A percentile compares a stretch with the other conserved stretches of the same genome.
Conservation (phyloP, 2,888 invertebrate genomes). For the Deilephila elpenor region DNA sequence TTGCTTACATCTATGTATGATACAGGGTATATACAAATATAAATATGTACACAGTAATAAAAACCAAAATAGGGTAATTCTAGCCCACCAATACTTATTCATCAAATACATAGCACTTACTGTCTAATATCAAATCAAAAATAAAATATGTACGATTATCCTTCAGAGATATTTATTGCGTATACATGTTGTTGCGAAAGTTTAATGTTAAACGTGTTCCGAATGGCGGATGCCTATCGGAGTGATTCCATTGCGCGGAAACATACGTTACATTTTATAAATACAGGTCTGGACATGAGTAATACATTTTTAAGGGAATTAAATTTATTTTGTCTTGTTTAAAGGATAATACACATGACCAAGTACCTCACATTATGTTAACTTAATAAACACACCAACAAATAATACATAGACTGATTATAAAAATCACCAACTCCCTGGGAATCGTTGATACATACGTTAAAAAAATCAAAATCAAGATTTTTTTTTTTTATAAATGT, state of each 20-base stretch:
- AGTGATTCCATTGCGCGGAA: not conserved
- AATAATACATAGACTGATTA: too few relatives aligned
- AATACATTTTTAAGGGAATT: not conserved
- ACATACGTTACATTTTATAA: conserved; percentile 17
- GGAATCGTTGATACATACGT: too few relatives aligned
- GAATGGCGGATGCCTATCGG: not conserved
- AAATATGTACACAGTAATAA: too few relatives aligned
- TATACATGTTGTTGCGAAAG: conserved; percentile 13
- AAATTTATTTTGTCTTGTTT: not conserved
- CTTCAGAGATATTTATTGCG: conserved; percentile 9
- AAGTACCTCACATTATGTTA: too few relatives aligned
- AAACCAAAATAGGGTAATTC: not conserved
- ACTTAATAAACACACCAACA: too few relatives aligned
- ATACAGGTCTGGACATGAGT: not conserved
- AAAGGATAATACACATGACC: too few relatives aligned
- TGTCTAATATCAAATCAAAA: not conserved
- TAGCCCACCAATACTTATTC: not conserved
- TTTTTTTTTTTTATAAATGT: too few relatives aligned
- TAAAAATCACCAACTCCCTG: too few relatives aligned
- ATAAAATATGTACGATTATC: conserved; percentile 21
- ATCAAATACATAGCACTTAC: not conserved
- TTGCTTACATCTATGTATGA: too few relatives aligned
- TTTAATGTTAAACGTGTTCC: conserved; percentile 23
- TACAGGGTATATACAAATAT: too few relatives aligned
- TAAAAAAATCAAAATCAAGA: too few relatives aligned